phyloP scores from a whole-genome alignment of 2,797 vertebrate species.

The Scleropages formosus region DNA sequence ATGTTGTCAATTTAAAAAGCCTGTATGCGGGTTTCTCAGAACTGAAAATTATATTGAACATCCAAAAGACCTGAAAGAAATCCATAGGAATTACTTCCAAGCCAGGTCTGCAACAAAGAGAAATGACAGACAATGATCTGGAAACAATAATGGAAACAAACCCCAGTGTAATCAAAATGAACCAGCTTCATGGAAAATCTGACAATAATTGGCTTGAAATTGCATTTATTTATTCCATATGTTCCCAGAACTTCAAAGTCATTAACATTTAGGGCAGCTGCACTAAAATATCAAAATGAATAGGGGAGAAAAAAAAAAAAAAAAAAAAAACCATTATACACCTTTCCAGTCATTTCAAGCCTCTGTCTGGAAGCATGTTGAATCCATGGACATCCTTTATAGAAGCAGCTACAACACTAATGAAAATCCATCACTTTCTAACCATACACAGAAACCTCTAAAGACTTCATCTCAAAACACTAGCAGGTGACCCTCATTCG shows the following conservation, averaged over 20 bases:
- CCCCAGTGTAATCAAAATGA: background rate
- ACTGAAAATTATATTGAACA: background rate
- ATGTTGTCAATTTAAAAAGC: background rate
- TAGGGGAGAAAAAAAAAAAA: too few relatives aligned
- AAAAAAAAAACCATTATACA: background rate
- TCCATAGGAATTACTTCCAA: background rate
- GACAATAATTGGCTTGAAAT: background rate
- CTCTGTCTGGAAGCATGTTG: background rate
- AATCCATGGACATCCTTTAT: background rate
- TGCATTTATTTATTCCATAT: background rate
- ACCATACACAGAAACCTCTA: background rate
- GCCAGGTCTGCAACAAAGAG: background rate
- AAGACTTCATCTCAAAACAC: background rate
- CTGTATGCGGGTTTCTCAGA: background rate
- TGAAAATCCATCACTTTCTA: constrained; percentile 16
- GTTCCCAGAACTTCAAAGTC: background rate
- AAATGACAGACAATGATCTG: background rate
- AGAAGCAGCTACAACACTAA: background rate
- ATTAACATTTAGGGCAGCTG: background rate
- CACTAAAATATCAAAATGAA: background rate
- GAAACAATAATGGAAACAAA: background rate
- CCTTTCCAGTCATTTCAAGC: background rate
- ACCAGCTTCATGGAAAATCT: background rate
- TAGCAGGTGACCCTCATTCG: constrained; percentile 1
- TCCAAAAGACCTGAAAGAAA: constrained; percentile 1